Conservation (phyloP, 2,888 invertebrate genomes). For the Dolomedes plantarius region DNA sequence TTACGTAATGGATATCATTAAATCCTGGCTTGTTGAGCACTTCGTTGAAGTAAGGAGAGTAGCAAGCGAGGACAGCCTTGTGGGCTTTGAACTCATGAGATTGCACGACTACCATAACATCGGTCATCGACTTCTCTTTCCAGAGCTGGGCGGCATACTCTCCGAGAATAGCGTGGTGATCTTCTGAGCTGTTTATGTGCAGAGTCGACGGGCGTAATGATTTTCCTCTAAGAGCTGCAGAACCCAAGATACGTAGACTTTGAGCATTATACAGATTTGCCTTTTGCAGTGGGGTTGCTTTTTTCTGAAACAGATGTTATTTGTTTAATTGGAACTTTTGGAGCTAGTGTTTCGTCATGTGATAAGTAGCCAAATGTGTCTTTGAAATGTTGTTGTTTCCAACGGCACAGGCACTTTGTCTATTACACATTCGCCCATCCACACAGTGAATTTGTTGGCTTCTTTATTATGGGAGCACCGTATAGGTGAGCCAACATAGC, state of each 20-base stretch:
- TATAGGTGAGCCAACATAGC: no score
- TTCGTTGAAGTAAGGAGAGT: conserved; percentile 53
- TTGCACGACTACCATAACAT: conserved; percentile 56
- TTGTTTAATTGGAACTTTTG: no score
- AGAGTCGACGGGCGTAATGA: not conserved
- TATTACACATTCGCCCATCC: no score
- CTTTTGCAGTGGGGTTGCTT: not conserved
- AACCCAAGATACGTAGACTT: not conserved
- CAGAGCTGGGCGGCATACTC: conserved; percentile 42
- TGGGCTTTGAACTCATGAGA: conserved; percentile 41
- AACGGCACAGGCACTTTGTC: no score
- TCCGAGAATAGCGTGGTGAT: conserved; percentile 44
- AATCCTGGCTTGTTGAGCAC: conserved; percentile 44
- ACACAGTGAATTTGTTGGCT: no score
- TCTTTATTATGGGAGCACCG: no score
- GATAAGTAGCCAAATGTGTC: no score
- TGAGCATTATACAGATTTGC: not conserved
- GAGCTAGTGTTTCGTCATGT: no score
- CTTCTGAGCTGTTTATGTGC: not conserved
- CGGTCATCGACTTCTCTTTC: conserved; percentile 50
- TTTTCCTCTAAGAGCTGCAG: not conserved
- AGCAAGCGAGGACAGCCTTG: conserved; percentile 55
- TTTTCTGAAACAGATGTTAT: not conserved
- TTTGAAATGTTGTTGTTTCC: no score
- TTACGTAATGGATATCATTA: conserved; percentile 50